Evolutionary conservation across 2,888 invertebrate species (phyloP).

Genomic region (Epistrophella euchroma): DNA sequence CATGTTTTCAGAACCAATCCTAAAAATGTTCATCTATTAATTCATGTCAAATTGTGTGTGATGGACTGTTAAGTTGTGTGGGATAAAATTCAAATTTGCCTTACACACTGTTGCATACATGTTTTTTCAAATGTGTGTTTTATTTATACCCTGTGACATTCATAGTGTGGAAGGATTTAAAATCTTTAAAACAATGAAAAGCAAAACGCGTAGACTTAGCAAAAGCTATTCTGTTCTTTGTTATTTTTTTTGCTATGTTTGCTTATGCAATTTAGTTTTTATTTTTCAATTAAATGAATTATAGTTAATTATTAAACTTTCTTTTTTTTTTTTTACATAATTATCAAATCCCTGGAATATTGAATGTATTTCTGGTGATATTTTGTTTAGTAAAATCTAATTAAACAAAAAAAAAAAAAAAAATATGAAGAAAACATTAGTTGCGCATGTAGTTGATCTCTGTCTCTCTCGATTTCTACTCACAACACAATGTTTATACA

Average conservation of each 20-base stretch:
- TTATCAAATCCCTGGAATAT: conserved; percentile 43
- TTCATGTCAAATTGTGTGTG: too few species aligned
- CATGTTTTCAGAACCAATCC: too few species aligned
- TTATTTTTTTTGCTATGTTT: conserved; percentile 38
- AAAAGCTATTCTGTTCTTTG: conserved; percentile 50
- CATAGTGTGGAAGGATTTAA: background rate
- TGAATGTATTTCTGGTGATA: conserved; percentile 33
- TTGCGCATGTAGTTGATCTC: conserved; percentile 75
- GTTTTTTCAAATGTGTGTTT: too few species aligned
- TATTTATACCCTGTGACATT: too few species aligned
- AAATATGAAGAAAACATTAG: conserved; percentile 66
- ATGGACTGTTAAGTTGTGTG: too few species aligned
- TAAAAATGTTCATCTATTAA: too few species aligned
- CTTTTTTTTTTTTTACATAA: conserved; percentile 42
- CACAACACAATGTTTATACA: conserved; percentile 69
- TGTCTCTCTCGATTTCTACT: conserved; percentile 73
- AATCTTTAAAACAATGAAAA: conserved; percentile 7
- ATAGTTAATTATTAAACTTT: conserved; percentile 50
- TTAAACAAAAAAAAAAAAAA: conserved; percentile 39
- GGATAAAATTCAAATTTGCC: too few species aligned
- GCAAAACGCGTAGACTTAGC: conserved; percentile 62
- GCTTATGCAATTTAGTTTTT: conserved; percentile 10
- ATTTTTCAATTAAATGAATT: conserved; percentile 27
- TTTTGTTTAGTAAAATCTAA: conserved; percentile 51
- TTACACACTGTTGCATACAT: too few species aligned